Conservation (phyloP, 2,797 vertebrate genomes). For the Parauchenoglanis ngamensis region DNA sequence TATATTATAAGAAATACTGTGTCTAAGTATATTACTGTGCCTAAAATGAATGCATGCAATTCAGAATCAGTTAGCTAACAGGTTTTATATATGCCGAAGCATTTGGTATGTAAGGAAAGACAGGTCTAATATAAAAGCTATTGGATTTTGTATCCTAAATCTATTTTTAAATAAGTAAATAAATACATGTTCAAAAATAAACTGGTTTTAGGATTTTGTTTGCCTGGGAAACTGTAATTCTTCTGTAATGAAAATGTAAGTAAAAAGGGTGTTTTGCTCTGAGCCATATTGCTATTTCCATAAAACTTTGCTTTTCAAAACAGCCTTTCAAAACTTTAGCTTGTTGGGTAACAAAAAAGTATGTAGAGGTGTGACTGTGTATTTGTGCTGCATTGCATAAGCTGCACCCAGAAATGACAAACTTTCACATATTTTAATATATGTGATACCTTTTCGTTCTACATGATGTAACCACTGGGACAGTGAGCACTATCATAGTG, state of each 20-base stretch:
- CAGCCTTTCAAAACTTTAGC: slow-evolving; percentile 22
- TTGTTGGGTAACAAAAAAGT: slow-evolving; percentile 38
- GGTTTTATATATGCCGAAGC: neutral
- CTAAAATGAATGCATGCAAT: neutral
- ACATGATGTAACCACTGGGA: slow-evolving; percentile 18
- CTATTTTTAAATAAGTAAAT: neutral
- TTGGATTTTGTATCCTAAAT: neutral
- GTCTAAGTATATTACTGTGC: neutral
- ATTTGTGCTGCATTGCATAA: slow-evolving; percentile 25
- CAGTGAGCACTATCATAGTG: neutral
- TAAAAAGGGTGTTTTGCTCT: slow-evolving; percentile 34
- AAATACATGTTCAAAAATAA: slow-evolving; percentile 12
- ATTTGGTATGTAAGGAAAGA: neutral
- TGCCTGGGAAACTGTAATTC: slow-evolving; percentile 6
- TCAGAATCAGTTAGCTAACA: neutral
- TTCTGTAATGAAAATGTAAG: slow-evolving; percentile 27
- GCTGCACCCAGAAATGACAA: slow-evolving; percentile 43
- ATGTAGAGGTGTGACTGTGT: slow-evolving; percentile 9
- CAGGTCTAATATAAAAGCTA: neutral
- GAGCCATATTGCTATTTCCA: slow-evolving; percentile 47
- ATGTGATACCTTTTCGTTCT: slow-evolving; percentile 13
- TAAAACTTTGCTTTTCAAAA: slow-evolving; percentile 35
- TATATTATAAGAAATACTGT: neutral
- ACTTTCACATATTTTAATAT: slow-evolving; percentile 30
- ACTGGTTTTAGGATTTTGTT: slow-evolving; percentile 1